Evolutionary conservation across 2,797 vertebrate species (phyloP).

Genomic region (Arrhamphus sclerolepis): DNA sequence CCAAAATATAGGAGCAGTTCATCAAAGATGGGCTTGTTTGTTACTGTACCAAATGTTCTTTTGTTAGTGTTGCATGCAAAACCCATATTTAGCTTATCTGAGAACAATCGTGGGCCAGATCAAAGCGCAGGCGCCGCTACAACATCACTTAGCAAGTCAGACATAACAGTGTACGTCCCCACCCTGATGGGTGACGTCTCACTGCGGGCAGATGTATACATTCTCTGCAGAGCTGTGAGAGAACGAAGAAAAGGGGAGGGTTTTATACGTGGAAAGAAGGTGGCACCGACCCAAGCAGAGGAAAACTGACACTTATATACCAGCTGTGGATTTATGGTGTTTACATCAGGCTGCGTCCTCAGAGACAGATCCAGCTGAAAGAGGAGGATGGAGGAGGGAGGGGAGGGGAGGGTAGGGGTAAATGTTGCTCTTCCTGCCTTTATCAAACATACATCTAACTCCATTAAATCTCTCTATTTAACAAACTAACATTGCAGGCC

Average conservation of each 20-base stretch:
- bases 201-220: conserved; percentile 19
- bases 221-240: conserved; percentile 15
- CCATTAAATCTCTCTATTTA: not conserved
- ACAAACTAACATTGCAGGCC: not conserved
- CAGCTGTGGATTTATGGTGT: conserved; percentile 35
- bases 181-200: conserved; percentile 50
- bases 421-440: conserved; percentile 53
- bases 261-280: conserved; percentile 36
- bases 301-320: conserved; percentile 23
- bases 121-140: conserved; percentile 50
- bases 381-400: too few species aligned
- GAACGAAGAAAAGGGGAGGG: conserved; percentile 10
- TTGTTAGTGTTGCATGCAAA: conserved; percentile 65
- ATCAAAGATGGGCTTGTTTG: conserved; percentile 37
- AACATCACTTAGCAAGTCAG: conserved; percentile 56
- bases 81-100: conserved; percentile 69
- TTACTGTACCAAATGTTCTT: conserved; percentile 34
- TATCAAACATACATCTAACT: conserved; percentile 30
- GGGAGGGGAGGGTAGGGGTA: too few species aligned
- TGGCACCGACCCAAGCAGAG: conserved; percentile 4
- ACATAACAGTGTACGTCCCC: conserved; percentile 70
- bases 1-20: conserved; percentile 17
- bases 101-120: conserved; percentile 50
- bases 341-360: conserved; percentile 39
- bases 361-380: conserved; percentile 31